Conservation (phyloP, 2,888 invertebrate species). For the Chymomyza caudatula region DNA sequence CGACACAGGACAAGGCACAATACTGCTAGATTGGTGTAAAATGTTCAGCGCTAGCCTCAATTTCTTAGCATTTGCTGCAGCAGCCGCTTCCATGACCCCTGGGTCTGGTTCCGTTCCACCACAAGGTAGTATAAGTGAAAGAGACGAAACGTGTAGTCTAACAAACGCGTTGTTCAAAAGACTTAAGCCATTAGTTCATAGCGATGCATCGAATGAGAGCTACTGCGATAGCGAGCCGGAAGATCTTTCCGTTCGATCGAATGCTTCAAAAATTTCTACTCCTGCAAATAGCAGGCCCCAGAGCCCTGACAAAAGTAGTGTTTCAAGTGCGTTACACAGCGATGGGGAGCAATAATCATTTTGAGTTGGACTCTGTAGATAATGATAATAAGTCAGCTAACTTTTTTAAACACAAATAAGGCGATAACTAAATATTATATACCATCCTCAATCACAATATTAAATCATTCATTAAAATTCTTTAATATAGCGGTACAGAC, state of each 20-base stretch:
- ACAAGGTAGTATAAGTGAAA: background rate
- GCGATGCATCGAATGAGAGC: constrained; percentile 68
- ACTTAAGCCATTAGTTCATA: constrained; percentile 47
- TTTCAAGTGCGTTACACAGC: constrained; percentile 49
- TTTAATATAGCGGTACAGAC: constrained; percentile 14
- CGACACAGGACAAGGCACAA: constrained; percentile 56
- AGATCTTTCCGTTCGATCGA: constrained; percentile 74
- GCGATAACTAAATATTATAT: background rate
- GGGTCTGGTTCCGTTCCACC: background rate
- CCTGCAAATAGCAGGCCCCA: constrained; percentile 62
- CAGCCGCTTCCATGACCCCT: constrained; percentile 66
- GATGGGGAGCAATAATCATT: constrained; percentile 60
- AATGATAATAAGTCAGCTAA: background rate
- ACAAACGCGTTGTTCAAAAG: constrained; percentile 81
- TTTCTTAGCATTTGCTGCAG: constrained; percentile 66
- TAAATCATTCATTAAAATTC: constrained; percentile 10
- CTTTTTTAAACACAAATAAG: background rate
- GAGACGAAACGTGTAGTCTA: background rate
- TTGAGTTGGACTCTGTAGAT: background rate
- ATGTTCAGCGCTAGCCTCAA: constrained; percentile 80
- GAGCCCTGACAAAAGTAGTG: constrained; percentile 61
- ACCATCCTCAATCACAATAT: background rate
- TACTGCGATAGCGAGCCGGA: constrained; percentile 76
- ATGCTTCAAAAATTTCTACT: constrained; percentile 59
- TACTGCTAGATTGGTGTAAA: constrained; percentile 87